Evolutionary conservation across 2,113 vertebrate genomes (phyloP).

Genomic region (Narcine bancroftii): DNA sequence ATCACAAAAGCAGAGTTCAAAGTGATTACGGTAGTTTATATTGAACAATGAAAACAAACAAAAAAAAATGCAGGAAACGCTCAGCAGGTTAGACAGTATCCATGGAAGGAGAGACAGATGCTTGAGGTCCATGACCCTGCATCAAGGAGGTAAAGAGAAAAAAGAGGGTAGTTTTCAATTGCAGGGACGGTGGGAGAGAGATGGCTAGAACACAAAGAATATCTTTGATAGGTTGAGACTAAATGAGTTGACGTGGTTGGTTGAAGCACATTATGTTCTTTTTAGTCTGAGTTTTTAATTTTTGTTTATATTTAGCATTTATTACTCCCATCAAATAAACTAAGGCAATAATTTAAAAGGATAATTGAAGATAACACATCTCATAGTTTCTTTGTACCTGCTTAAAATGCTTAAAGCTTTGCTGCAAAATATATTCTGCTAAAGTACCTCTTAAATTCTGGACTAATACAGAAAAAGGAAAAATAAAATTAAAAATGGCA

Average conservation of each 20-base stretch:
- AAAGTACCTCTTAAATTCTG: not conserved
- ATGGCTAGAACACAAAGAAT: no score
- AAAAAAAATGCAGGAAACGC: no score
- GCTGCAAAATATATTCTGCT: not conserved
- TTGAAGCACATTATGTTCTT: no score
- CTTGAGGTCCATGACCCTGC: no score
- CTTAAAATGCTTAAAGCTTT: not conserved
- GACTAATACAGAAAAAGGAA: not conserved
- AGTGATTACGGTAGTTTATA: slow-evolving; percentile 1
- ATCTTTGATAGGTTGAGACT: no score
- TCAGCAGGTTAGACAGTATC: no score
- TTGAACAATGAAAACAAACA: not conserved
- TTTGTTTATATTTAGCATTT: not conserved
- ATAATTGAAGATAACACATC: not conserved
- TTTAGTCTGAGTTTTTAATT: no score
- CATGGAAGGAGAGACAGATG: no score
- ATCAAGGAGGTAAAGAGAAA: no score
- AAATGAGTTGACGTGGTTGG: no score
- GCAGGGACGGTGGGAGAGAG: no score
- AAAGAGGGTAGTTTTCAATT: no score
- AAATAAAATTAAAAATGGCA: not conserved
- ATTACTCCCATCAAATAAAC: slow-evolving; percentile 7
- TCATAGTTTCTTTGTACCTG: not conserved
- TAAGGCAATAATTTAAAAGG: not conserved
- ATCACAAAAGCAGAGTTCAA: not conserved